These are phyloP conservation scores for Pycnomerus fuliginosus DNA, from an alignment of 2,888 invertebrate species.

Conservation along the genomic window DNA sequence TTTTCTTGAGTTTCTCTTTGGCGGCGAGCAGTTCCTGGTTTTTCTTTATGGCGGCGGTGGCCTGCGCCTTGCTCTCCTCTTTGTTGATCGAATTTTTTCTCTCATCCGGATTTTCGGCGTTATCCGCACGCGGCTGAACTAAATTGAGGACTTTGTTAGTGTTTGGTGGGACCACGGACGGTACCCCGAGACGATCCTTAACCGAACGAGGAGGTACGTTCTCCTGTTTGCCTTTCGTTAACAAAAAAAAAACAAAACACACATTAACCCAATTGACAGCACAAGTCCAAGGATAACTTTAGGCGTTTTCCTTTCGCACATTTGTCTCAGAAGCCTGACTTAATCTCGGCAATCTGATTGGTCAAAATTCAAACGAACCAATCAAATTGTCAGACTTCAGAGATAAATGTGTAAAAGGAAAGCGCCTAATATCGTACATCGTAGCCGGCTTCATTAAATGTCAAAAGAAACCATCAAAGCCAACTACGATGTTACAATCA, in stretches of 20 bases:
- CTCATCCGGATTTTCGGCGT: conserved; percentile 22
- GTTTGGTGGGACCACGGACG: conserved; percentile 43
- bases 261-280: no score
- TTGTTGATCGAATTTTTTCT: conserved; percentile 32
- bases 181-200: conserved; percentile 57
- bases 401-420: no score
- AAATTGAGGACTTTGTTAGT: conserved; percentile 52
- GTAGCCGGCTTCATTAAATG: no score
- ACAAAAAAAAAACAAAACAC: conserved; percentile 1
- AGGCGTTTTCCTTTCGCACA: no score
- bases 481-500: no score
- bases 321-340: no score
- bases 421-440: no score
- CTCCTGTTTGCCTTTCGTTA: conserved; percentile 60
- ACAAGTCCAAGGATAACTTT: no score
- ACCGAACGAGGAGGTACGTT: conserved; percentile 55
- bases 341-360: no score
- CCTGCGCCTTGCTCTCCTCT: conserved; percentile 48
- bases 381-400: no score
- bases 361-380: no score
- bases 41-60: conserved; percentile 55
- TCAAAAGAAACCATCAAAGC: no score
- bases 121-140: conserved; percentile 50
- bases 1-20: conserved; percentile 69
- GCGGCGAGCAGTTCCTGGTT: conserved; percentile 61